Percentiles rank a stretch among this genome's conserved stretches.
Evolutionary conservation across 2,113 vertebrate species (phyloP).

Genomic region (Dasyornis broadbenti): DNA sequence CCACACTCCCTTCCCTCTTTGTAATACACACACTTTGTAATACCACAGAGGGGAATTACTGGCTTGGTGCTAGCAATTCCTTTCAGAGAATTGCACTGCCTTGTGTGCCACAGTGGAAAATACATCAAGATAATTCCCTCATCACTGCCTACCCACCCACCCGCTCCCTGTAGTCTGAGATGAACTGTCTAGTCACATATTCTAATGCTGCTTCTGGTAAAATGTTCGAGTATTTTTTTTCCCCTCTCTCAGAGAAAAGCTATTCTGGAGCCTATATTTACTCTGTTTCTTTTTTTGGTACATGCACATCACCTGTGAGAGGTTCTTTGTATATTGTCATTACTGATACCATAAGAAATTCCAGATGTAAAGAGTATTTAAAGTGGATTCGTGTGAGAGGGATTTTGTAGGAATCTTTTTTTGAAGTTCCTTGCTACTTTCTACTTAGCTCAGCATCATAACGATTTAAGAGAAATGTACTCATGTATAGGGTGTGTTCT

Average conservation of each 20-base stretch:
- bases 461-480: neutral
- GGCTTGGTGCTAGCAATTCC: constrained; percentile 13
- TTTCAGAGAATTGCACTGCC: constrained; percentile 31
- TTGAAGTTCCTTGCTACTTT: constrained; percentile 22
- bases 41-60: constrained; percentile 8
- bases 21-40: constrained; percentile 18
- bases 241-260: neutral
- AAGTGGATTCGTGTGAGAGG: neutral
- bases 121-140: constrained; percentile 26
- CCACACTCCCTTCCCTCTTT: neutral
- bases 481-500: neutral
- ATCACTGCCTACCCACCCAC: constrained; percentile 24
- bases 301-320: neutral
- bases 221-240: neutral
- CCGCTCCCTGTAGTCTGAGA: constrained; percentile 30
- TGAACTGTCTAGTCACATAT: constrained; percentile 31
- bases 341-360: neutral
- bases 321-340: neutral
- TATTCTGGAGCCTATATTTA: constrained; percentile 42
- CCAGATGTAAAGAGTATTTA: neutral
- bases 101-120: neutral
- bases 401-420: neutral
- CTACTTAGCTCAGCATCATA: neutral
- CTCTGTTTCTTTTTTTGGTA: constrained; percentile 13
- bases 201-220: constrained; percentile 26